Percentiles rank a stretch among this genome's conserved stretches.
phyloP scores from a whole-genome alignment of 1,140 invertebrate genomes.

The Ruditapes philippinarum region DNA sequence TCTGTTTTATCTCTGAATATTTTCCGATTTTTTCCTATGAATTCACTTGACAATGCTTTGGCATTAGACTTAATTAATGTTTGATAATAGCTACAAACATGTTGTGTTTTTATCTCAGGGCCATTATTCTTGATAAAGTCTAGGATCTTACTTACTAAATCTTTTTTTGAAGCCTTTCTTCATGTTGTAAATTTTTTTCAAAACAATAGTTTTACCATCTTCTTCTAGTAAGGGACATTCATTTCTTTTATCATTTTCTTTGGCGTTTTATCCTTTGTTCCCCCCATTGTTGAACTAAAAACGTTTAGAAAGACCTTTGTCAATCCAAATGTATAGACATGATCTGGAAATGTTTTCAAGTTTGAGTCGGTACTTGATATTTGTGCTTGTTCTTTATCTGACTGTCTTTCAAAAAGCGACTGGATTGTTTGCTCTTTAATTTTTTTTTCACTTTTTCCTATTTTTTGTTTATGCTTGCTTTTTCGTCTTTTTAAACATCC shows the following conservation, averaged over 20 bases:
- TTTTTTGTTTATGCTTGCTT: neutral
- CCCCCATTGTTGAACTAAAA: neutral
- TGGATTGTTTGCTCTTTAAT: neutral
- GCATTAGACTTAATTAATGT: neutral
- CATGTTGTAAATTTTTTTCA: neutral
- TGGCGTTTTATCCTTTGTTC: neutral
- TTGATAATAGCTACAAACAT: neutral
- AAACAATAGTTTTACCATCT: neutral
- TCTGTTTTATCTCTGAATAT: neutral
- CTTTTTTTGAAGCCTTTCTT: neutral
- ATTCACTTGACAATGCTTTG: neutral
- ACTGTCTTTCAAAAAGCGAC: neutral
- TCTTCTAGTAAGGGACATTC: neutral
- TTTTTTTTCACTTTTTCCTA: neutral
- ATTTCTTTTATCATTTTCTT: neutral
- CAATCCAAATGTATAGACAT: neutral
- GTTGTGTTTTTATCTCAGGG: neutral
- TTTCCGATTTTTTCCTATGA: neutral
- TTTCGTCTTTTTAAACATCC: neutral
- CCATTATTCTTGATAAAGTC: neutral
- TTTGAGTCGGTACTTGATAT: too few relatives aligned
- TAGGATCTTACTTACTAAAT: neutral
- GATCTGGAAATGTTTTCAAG: neutral
- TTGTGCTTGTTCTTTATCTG: neutral
- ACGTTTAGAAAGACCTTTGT: neutral